Evolutionary conservation across 2,113 vertebrate genomes (phyloP).

Genomic region (Hydropotes inermis): DNA sequence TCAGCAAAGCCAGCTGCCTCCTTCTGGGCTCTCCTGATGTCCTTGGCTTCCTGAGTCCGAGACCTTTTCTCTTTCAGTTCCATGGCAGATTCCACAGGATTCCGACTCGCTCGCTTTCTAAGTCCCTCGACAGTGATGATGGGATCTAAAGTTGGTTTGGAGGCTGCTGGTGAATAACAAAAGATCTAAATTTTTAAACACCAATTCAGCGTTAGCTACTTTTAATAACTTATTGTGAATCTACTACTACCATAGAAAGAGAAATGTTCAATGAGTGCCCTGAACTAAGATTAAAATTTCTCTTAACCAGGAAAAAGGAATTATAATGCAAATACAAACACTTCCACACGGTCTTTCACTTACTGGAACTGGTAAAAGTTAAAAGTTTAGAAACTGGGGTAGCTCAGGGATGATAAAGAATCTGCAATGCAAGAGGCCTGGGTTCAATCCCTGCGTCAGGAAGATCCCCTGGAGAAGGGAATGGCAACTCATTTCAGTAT

Average conservation of each 20-base stretch:
- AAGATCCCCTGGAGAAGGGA: neutral
- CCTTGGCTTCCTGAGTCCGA: constrained; percentile 97
- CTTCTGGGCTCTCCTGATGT: constrained; percentile 95
- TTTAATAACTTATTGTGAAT: neutral
- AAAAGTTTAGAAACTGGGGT: neutral
- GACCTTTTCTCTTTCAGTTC: constrained; percentile 98
- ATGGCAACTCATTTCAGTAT: neutral
- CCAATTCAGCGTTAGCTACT: neutral
- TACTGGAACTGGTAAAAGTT: neutral
- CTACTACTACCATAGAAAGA: neutral
- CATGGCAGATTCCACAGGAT: constrained; percentile 95
- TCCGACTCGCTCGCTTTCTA: constrained; percentile 89
- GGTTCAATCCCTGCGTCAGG: neutral
- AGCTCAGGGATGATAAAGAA: neutral
- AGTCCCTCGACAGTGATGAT: constrained; percentile 94
- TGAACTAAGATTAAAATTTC: neutral
- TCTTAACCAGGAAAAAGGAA: neutral
- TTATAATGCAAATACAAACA: constrained; percentile 12
- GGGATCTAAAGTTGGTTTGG: constrained; percentile 89
- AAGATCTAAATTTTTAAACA: neutral
- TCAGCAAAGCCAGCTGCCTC: constrained; percentile 90
- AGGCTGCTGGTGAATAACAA: constrained; percentile 75
- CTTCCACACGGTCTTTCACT: neutral
- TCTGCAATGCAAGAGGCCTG: neutral
- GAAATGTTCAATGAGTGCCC: neutral